These are phyloP conservation scores for Trichonephila clavipes DNA, from an alignment of 1,140 invertebrate species.

Conservation along the genomic window DNA sequence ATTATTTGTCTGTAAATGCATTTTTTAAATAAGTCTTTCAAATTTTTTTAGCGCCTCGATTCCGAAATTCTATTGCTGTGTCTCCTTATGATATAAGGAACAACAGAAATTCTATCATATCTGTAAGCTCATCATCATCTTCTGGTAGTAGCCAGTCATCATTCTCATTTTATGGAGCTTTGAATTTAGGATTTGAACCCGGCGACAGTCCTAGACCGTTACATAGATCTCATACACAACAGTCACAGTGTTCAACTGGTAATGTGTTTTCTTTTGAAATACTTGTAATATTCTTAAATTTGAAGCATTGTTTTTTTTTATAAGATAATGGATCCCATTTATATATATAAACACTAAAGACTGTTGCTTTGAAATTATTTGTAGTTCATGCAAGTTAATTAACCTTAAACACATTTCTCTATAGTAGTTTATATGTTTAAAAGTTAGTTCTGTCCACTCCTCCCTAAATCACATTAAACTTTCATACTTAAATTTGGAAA, in stretches of 20 bases:
- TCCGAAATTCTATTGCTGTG: constrained; percentile 88
- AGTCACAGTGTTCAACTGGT: constrained; percentile 89
- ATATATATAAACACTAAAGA: too few species aligned
- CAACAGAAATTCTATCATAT: constrained; percentile 89
- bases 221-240: constrained; percentile 86
- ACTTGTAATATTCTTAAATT: not conserved
- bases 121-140: constrained; percentile 84
- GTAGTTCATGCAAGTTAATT: too few species aligned
- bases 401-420: too few species aligned
- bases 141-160: constrained; percentile 82
- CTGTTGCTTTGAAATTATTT: too few species aligned
- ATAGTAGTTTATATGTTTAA: too few species aligned
- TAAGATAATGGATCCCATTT: too few species aligned
- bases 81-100: constrained; percentile 84
- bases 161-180: constrained; percentile 80
- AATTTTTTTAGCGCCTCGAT: constrained; percentile 84
- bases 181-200: constrained; percentile 82
- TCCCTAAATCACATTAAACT: not conserved
- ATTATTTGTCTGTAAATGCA: not conserved
- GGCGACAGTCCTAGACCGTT: constrained; percentile 83
- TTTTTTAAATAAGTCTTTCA: not conserved
- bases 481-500: too few species aligned
- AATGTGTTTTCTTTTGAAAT: constrained; percentile 69
- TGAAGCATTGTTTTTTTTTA: not conserved
- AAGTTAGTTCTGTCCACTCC: too few species aligned